phyloP scores from a whole-genome alignment of 2,797 vertebrate species.

The Australoheros facetus region DNA sequence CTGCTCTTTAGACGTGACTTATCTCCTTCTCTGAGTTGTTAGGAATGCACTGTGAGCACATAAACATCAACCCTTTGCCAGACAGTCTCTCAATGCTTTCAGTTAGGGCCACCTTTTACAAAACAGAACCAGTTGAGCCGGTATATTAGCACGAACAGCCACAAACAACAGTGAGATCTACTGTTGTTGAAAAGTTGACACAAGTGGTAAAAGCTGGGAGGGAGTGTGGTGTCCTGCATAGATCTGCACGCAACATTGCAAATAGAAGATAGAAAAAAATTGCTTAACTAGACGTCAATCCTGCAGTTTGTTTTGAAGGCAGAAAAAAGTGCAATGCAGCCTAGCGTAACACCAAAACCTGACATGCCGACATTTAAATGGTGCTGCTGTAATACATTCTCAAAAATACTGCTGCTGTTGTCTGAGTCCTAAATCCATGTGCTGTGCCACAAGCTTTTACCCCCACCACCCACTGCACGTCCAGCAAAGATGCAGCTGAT shows the following conservation, averaged over 20 bases:
- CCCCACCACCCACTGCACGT: not conserved
- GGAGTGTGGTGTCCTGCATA: conserved; percentile 50
- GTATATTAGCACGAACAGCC: not conserved
- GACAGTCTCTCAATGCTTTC: not conserved
- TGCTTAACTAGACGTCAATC: not conserved
- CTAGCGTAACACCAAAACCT: conserved; percentile 18
- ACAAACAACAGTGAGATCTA: not conserved
- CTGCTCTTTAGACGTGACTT: not conserved
- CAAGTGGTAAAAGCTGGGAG: not conserved
- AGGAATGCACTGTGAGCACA: not conserved
- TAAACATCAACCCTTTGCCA: not conserved
- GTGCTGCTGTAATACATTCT: conserved; percentile 53
- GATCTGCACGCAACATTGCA: conserved; percentile 19
- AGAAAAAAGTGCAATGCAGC: conserved; percentile 41
- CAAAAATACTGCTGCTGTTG: conserved; percentile 39
- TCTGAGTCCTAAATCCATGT: not conserved
- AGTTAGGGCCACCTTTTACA: not conserved
- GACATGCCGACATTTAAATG: conserved; percentile 30
- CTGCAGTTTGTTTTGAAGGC: conserved; percentile 19
- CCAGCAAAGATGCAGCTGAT: not conserved
- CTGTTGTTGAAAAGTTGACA: not conserved
- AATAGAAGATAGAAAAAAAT: not conserved
- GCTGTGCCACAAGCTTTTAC: not conserved
- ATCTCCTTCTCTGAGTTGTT: not conserved
- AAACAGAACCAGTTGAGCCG: not conserved